Evolutionary conservation across 2,113 vertebrate species (phyloP), one percentile per base, ranked within the genome.

Genomic region (Poeciliopsis retropinna): DNA sequence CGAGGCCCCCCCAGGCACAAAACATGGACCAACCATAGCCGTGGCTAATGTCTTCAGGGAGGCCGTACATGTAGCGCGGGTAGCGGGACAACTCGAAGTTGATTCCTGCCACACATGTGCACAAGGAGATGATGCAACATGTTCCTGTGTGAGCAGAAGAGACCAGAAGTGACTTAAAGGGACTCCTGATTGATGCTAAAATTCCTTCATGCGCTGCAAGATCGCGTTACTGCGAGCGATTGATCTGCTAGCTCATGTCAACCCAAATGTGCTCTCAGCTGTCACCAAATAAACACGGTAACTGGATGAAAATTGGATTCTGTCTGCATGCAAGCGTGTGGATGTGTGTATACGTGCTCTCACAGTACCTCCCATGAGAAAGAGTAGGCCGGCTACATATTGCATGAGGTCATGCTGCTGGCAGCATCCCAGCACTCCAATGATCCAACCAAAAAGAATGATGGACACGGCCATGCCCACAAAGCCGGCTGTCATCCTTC

Each of bases 11-110:
- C 97, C 97, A 98, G 89, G 97, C 97, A 93, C 97, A 98, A 91
- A 98, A 98, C 97, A 98, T 98, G 92, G 97, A 97, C 97, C 97
- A 98, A 91, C 97, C 97, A 87, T 98, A 98, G 88, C 97, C 97
- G 82, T 98, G 97, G 91, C 96, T 97, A 95, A 98, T 97, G 94
- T 97, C 97, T 90, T 97, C 96, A 0, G 97, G 97, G 80, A 98
- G 95, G 87, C 96, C 95, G 15, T 97, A 97, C 91, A 98, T 95
- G 70, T 95, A 94, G 87, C 96, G 97, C 11, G 97, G 97, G 71
- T 97, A 97, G 85, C 97, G 96, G 6, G 97, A 97, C n/a, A 98
- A 81, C 93, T 98, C 96, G 69, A 98, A 97, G 91, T 98, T 98
- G 84, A 98, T 98, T 79, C 97, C 97, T 3, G 97, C 97, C 81